A percentile compares a stretch with the other conserved stretches of the same genome.
These are phyloP conservation scores for Rhinopomastus cyanomelas DNA, from an alignment of 2,113 vertebrate genomes.

Conservation along the genomic window DNA sequence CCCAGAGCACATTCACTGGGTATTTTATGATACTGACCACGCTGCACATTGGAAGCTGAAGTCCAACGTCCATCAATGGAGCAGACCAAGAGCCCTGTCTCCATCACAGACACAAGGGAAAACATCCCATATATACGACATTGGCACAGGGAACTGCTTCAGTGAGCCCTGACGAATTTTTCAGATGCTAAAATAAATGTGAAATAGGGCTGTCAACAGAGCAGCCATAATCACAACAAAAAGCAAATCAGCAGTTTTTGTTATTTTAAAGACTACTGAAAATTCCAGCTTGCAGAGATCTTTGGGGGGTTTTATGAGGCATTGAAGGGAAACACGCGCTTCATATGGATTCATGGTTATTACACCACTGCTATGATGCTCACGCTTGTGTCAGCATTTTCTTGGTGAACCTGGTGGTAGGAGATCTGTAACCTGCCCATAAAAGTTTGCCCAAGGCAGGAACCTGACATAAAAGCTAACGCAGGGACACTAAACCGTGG, in stretches of 20 bases:
- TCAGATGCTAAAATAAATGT: not conserved
- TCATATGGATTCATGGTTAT: slow-evolving; percentile 26
- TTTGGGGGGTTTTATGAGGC: not conserved
- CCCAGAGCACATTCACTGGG: not conserved
- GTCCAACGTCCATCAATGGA: not conserved
- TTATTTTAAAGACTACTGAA: not conserved
- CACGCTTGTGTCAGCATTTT: slow-evolving; percentile 10
- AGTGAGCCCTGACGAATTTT: not conserved
- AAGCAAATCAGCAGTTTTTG: not conserved
- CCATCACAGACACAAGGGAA: not conserved
- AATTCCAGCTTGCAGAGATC: not conserved
- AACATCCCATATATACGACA: not conserved
- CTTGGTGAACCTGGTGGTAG: not conserved
- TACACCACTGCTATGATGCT: not conserved
- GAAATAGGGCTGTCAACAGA: not conserved
- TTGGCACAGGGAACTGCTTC: not conserved
- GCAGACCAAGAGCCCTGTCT: not conserved
- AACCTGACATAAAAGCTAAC: not conserved
- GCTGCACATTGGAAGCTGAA: not conserved
- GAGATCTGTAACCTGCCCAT: not conserved
- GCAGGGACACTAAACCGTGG: not conserved
- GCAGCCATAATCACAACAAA: not conserved
- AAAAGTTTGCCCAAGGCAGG: not conserved
- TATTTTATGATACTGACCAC: not conserved
- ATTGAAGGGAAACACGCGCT: slow-evolving; percentile 3